These are phyloP conservation scores for Halichoerus grypus DNA, from an alignment of 2,113 vertebrate species.

Conservation along the genomic window DNA sequence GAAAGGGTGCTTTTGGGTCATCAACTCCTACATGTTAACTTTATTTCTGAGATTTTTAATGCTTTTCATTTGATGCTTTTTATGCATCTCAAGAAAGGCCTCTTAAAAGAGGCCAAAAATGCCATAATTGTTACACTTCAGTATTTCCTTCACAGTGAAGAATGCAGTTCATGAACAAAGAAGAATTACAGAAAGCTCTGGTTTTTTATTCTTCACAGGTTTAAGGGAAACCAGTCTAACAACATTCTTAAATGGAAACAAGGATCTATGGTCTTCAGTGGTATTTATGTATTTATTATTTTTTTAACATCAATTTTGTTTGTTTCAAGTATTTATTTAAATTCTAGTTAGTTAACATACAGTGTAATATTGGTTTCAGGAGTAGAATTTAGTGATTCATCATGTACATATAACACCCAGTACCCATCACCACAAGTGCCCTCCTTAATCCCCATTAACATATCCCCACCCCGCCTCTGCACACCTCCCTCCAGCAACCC, in stretches of 20 bases:
- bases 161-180: background rate
- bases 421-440: too few species aligned
- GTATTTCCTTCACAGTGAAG: slow-evolving; percentile 26
- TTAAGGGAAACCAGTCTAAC: slow-evolving; percentile 37
- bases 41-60: slow-evolving; percentile 14
- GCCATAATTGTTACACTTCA: background rate
- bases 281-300: background rate
- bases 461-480: too few species aligned
- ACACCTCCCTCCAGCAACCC: too few species aligned
- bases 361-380: background rate
- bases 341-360: background rate
- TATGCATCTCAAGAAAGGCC: background rate
- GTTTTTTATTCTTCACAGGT: background rate
- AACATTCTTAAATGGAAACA: slow-evolving; percentile 55
- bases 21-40: background rate
- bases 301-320: background rate
- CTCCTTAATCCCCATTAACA: too few species aligned
- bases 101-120: background rate
- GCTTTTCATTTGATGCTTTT: background rate
- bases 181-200: slow-evolving; percentile 39
- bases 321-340: background rate
- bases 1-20: background rate
- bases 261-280: background rate
- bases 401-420: too few species aligned
- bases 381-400: background rate